Conservation (phyloP, 2,888 invertebrate genomes). For the Plemyria rubiginata region DNA sequence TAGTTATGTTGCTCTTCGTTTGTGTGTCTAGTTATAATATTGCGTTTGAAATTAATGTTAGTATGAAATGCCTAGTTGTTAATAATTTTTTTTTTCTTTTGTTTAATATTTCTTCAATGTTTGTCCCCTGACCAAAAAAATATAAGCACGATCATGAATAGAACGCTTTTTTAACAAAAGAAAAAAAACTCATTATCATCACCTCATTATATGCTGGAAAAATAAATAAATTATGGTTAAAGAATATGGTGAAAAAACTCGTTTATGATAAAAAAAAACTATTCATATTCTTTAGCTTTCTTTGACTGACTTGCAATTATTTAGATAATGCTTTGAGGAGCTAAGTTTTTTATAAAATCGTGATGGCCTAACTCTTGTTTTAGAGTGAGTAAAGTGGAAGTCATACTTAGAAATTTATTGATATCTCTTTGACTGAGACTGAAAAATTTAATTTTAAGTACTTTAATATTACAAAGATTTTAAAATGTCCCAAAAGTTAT, state of each 20-base stretch:
- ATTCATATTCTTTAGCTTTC: not conserved
- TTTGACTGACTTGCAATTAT: not conserved
- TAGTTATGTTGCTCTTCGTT: constrained; percentile 11
- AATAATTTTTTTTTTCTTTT: constrained; percentile 2
- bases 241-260: too few relatives aligned
- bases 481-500: too few relatives aligned
- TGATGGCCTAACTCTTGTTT: not conserved
- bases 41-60: not conserved
- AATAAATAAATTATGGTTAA: too few relatives aligned
- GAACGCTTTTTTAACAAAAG: too few relatives aligned
- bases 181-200: too few relatives aligned
- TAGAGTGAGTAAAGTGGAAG: not conserved
- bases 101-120: not conserved
- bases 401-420: not conserved
- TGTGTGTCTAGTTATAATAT: not conserved
- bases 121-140: too few relatives aligned
- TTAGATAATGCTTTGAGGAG: not conserved
- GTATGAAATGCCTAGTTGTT: not conserved
- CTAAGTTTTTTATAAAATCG: not conserved
- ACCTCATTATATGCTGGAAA: too few relatives aligned
- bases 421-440: constrained; percentile 41
- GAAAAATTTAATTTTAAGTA: constrained; percentile 34
- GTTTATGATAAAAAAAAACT: too few relatives aligned
- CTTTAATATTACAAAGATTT: too few relatives aligned
- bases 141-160: too few relatives aligned